Evolutionary conservation across 2,888 invertebrate genomes (phyloP).

Genomic region (Sarcophaga subvicina): DNA sequence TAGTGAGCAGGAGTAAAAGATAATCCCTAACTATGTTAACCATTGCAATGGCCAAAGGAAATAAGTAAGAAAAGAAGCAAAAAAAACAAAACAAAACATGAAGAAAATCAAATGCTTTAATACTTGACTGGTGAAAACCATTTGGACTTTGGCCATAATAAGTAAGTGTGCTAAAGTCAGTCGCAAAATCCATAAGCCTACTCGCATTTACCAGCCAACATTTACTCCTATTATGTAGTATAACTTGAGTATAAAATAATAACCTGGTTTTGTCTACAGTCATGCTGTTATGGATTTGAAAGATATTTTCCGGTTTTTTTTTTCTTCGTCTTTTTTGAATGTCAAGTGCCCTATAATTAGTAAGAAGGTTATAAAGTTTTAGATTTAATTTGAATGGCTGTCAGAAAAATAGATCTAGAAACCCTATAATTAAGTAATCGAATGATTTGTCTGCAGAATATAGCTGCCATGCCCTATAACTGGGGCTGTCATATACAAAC

Average conservation of each 20-base stretch:
- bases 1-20: not conserved
- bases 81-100: not conserved
- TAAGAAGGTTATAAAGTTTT: no score
- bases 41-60: not conserved
- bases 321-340: no score
- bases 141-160: not conserved
- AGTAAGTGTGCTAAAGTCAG: no score
- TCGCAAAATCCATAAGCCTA: not conserved
- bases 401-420: no score
- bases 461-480: fast-evolving
- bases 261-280: not conserved
- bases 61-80: not conserved
- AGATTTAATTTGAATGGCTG: no score
- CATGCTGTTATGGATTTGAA: not conserved
- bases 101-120: not conserved
- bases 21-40: conserved; percentile 29
- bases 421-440: no score
- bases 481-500: no score
- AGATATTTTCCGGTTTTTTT: no score
- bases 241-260: not conserved
- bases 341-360: no score
- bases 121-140: not conserved
- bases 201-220: not conserved
- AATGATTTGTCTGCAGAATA: no score
- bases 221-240: not conserved